Percentiles rank a stretch among this genome's conserved stretches.
phyloP scores from a whole-genome alignment of 2,888 invertebrate genomes.

The Autographa gamma region DNA sequence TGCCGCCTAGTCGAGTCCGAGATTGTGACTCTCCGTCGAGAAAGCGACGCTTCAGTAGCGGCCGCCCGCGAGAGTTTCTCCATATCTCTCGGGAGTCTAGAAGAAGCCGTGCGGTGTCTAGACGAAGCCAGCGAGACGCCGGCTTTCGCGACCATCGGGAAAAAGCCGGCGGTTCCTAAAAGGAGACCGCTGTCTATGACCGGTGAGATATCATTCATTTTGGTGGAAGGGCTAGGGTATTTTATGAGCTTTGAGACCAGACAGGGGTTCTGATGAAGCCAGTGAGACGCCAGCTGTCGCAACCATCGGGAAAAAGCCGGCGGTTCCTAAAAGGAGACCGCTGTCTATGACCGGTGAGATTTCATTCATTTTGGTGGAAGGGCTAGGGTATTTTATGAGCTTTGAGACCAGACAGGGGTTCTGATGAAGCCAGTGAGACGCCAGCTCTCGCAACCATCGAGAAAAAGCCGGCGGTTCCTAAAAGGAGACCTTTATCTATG shows the following conservation, averaged over 20 bases:
- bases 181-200: slow-evolving; percentile 90
- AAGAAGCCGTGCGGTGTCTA: slow-evolving; percentile 82
- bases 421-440: too few species aligned
- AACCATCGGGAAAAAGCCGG: slow-evolving; percentile 85
- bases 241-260: too few species aligned
- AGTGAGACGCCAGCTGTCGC: slow-evolving; percentile 81
- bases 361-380: not conserved
- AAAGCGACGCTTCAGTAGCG: slow-evolving; percentile 83
- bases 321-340: slow-evolving; percentile 88
- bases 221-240: not conserved
- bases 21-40: slow-evolving; percentile 87
- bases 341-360: slow-evolving; percentile 90
- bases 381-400: too few species aligned
- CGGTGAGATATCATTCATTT: slow-evolving; percentile 76
- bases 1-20: slow-evolving; percentile 78
- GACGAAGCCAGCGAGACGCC: slow-evolving; percentile 82
- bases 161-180: slow-evolving; percentile 87
- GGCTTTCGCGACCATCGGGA: slow-evolving; percentile 83
- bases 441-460: too few species aligned
- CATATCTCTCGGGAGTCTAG: slow-evolving; percentile 83
- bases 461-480: slow-evolving; percentile 86
- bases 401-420: too few species aligned
- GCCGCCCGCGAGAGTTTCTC: slow-evolving; percentile 86
- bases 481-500: slow-evolving; percentile 90
- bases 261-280: slow-evolving; percentile 85